These are phyloP conservation scores for Anguilla pacifica DNA, from an alignment of 2,797 vertebrate species.

Conservation along the genomic window DNA sequence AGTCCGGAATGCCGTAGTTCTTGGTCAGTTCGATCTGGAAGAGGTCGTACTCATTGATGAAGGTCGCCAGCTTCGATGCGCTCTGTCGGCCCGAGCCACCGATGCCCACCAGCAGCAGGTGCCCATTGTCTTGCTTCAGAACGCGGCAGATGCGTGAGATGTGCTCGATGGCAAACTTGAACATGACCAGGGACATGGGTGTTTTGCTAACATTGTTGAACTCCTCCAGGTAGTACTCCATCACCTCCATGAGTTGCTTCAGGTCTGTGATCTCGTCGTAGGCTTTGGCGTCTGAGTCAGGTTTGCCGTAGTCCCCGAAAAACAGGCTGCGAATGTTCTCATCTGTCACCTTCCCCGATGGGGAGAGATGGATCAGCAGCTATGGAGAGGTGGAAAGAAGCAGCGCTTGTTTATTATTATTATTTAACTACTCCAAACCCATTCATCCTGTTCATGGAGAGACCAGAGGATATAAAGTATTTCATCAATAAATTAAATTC, in stretches of 20 bases:
- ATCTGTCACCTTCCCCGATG: conserved; percentile 76
- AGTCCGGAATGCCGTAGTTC: conserved; percentile 79
- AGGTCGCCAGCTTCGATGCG: conserved; percentile 82
- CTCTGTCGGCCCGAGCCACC: conserved; percentile 90
- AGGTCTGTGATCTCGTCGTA: conserved; percentile 90
- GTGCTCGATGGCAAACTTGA: conserved; percentile 91
- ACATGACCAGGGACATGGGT: conserved; percentile 92
- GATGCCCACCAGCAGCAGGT: conserved; percentile 85
- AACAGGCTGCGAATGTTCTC: conserved; percentile 86
- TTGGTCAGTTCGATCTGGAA: conserved; percentile 91
- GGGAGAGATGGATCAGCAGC: conserved; percentile 83
- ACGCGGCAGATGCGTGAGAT: conserved; percentile 91
- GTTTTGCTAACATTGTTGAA: conserved; percentile 89
- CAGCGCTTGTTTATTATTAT: background rate
- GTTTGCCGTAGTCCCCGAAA: conserved; percentile 86
- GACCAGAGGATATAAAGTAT: background rate
- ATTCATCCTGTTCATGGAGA: background rate
- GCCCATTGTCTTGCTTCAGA: conserved; percentile 88
- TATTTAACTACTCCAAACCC: background rate
- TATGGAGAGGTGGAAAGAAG: conserved; percentile 49
- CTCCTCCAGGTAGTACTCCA: conserved; percentile 89
- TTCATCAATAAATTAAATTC: background rate
- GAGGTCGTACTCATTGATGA: conserved; percentile 83
- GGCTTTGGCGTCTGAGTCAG: conserved; percentile 67
- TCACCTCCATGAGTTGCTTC: conserved; percentile 73